Evolutionary conservation across 2,888 invertebrate species (phyloP), one percentile per base, ranked within the genome.

Genomic region (Sussaba pulchella): DNA sequence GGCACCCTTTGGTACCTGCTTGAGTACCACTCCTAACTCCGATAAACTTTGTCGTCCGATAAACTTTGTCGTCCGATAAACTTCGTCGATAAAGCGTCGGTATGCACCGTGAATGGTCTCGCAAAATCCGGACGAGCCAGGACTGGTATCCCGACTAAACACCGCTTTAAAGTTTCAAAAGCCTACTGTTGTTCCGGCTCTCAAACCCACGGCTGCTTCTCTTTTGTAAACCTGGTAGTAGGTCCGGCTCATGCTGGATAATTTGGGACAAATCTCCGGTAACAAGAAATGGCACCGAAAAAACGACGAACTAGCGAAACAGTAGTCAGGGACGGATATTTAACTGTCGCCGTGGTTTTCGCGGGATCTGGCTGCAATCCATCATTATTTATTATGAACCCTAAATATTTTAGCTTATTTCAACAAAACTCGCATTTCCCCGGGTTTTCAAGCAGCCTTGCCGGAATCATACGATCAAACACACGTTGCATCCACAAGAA

Each of bases 371-470:
- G 12, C 43, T 43, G 12, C 43, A 43, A 43, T 2, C n/a, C 26
- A 31, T 31, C 31, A 6, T 31, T 31, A 6, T 77, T 64, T 4
- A 77, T 26, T 0, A 70, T 3, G 3, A 70, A 77, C 0, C 76
- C 76, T 2, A 77, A n/a, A 19, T 77, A 77, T 0, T 39, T 10
- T 0, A 63, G 54, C n/a, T 77, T 63, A 0, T 47, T 4, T 0
- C 64, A 39, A 1, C 76, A 71, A 52, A 70, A 77, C n/a, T 76
- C 50, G 69, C 43, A 12, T n/a, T 43, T 43, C n/a, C n/a, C n/a
- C n/a, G n/a, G n/a, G n/a, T n/a, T n/a, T n/a, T n/a, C n/a, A n/a
- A n/a, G n/a, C n/a, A n/a, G n/a, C n/a, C n/a, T n/a, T n/a, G n/a
- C n/a, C n/a, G n/a, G n/a, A n/a, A n/a, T n/a, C n/a, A n/a, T n/a